Base-by-base conservation (phyloP, 1,140 invertebrate genomes). In the Monomorium pharaonis region DNA sequence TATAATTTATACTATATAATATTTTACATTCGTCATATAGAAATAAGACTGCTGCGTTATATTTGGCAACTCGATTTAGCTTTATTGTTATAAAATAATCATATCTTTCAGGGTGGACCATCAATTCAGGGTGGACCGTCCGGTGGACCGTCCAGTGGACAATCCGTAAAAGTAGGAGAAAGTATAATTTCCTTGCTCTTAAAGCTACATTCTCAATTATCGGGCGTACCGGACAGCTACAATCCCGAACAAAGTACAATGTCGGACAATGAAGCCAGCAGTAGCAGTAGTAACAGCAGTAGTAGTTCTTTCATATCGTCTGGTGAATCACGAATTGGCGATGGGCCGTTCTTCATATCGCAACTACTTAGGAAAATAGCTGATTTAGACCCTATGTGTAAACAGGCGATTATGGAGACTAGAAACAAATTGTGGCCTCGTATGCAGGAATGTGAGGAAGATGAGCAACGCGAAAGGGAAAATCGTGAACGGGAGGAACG, bases 171-270 rank as follows among this genome's bases (percentile, higher is more conserved):
- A 77, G 96, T 98, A 21, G 98, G 98, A 89, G 98, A 99, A 94
- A 99, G 98, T 84, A 98, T 99, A 72, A 97, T 99, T 86, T 98
- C 98, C 0, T 95, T 99, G 51, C 95, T 99, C 30, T 95, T 99
- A 12, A 99, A 98, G 94, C 95, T 99, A n/a, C 98, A 99, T 94
- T 98, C 98, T 0, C 98, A 99, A 93, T 94, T 99, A 16, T 98
- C 97, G 0, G 98, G 97, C 5, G 95, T 96, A 51, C 96, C 97
- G 7, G 98, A 98, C 92, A 98, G 97, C 86, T 99, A 96, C 91
- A 96, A 96, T 89, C 95, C 95, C 0, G 96, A 96, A n/a, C 94
- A 95, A 47, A 95, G 91, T 94, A 95, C 84, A 88, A 96, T 67
- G 94, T 95, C 44, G 94, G 95, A 90, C 74, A 94, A 94, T 74